Evolutionary conservation across 2,888 invertebrate genomes (phyloP).

Genomic region (Nomada flava): DNA sequence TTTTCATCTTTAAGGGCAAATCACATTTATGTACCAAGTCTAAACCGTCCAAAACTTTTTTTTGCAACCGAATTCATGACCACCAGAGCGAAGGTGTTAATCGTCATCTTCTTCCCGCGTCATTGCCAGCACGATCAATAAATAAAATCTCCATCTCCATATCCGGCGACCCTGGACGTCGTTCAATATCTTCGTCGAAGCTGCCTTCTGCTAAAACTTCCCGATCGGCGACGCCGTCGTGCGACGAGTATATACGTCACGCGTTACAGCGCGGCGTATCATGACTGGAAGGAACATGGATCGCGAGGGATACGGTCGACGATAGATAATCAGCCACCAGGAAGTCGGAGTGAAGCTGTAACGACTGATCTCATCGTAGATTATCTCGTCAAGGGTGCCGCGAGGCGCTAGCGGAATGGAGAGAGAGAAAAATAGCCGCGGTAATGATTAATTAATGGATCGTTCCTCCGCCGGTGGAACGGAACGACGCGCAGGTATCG

Average conservation of each 20-base stretch:
- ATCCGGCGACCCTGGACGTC: not conserved
- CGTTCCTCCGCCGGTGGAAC: not conserved
- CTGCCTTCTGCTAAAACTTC: too few relatives aligned
- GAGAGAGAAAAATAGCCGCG: not conserved
- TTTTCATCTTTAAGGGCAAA: too few relatives aligned
- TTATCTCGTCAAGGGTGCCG: conserved; percentile 43
- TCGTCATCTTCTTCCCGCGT: too few relatives aligned
- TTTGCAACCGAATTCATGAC: too few relatives aligned
- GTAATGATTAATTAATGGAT: conserved; percentile 54
- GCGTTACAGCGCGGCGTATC: conserved; percentile 29
- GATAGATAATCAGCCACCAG: conserved; percentile 45
- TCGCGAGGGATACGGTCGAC: conserved; percentile 37
- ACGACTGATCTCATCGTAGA: conserved; percentile 56
- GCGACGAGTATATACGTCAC: conserved; percentile 1
- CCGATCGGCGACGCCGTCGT: not conserved
- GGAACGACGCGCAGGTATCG: not conserved
- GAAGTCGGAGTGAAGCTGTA: conserved; percentile 44
- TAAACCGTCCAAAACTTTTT: too few relatives aligned
- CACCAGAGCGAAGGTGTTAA: too few relatives aligned
- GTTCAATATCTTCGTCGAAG: not conserved
- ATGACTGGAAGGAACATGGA: conserved; percentile 23
- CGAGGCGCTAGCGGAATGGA: conserved; percentile 10
- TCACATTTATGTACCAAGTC: too few relatives aligned
- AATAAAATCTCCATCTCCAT: too few relatives aligned
- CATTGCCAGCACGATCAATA: too few relatives aligned